Base-by-base conservation (phyloP, 2,113 vertebrate genomes). In the Microtus richardsoni region DNA sequence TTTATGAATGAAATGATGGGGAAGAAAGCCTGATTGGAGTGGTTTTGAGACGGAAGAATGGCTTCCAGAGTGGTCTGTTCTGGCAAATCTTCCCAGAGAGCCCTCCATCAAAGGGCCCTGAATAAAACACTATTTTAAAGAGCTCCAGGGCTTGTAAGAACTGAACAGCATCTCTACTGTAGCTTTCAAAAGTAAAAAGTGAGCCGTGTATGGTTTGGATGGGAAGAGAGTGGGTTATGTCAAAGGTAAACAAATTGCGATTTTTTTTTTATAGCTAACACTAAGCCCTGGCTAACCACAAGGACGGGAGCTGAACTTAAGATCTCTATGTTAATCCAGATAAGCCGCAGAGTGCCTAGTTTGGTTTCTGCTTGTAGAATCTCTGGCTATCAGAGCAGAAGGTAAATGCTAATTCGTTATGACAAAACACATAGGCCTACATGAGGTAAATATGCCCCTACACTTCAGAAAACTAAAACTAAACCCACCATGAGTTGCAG, bases 71-170 rank as follows among this genome's bases (percentile, higher is more conserved):
- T 24, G 16, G 71, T 49, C 88, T 74, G 39, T 62, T 60, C 26
- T 13, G n/a, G 68, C 17, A 95, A 19, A 79, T 64, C 91, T 96
- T 92, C 91, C 92, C 39, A 91, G 92, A 78, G 39, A 92, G 26
- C 3, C 14, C 14, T 70, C 91, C 88, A 75, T 47, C 52, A 95
- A 94, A n/a, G 88, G 16, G 86, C 75, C 52, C 78, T 94, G 93
- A 97, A 79, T 91, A 96, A 97, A 86, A 92, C 86, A 89, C 30
- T 26, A 9, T 71, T 88, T 86, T 54, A 79, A 88, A 91, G 39
- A 89, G 77, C 82, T 83, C 33, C 66, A 49, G 30, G 70, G 39
- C 82, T 93, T 93, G 28, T 24, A 86, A 54, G 64, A 95, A 80
- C 58, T 52, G 94, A 94, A 49, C 44, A 90, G 73, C 30, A 86